Base-by-base conservation (phyloP, 2,797 vertebrate species). In the Manis pentadactyla region DNA sequence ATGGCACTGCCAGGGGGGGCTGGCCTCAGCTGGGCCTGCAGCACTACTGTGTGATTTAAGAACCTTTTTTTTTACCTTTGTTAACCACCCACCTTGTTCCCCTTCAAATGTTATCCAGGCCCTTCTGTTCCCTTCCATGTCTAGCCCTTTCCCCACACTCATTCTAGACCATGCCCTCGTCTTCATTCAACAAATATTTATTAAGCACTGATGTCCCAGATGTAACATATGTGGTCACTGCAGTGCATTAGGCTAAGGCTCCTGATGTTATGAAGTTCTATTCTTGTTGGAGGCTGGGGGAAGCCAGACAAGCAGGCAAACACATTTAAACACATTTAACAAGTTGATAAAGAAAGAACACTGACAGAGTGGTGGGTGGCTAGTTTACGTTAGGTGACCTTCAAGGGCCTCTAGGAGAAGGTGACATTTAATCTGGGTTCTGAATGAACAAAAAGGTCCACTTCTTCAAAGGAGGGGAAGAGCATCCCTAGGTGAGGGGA, bases 241-340 rank as follows among this genome's bases (percentile, higher is more conserved):
- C 34, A 12, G 17, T 1, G 13, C 13, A 3, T n/a, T 1, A 21
- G 42, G 31, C 37, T 29, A 7, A 57, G 63, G 25, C 14, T 46
- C 64, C 17, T 7, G 37, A 27, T 34, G 19, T 34, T 15, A 61
- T 25, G 21, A 55, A 63, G 31, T 31, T 29, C 90, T 34, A 3
- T 10, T 75, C 82, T 31, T 49, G 82, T 17, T 0, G n/a, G 23
- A 34, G 1, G 25, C 61, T 15, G 23, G 39, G 15, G 64, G 39
- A 49, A 55, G 42, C 11, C 5, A 31, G 46, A 39, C 78, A 46
- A 34, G 83, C 2, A 37, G 42, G 84, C 61, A 31, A 37, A 55
- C 13, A 42, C 0, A 23, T 17, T 11, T 12, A 46, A 46, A 55
- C 15, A 4, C 1, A 0, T 12, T 9, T 5, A 3, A 34, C 25